Base-by-base conservation (phyloP, 2,888 invertebrate species). In the Dicranocentrus wangi region DNA sequence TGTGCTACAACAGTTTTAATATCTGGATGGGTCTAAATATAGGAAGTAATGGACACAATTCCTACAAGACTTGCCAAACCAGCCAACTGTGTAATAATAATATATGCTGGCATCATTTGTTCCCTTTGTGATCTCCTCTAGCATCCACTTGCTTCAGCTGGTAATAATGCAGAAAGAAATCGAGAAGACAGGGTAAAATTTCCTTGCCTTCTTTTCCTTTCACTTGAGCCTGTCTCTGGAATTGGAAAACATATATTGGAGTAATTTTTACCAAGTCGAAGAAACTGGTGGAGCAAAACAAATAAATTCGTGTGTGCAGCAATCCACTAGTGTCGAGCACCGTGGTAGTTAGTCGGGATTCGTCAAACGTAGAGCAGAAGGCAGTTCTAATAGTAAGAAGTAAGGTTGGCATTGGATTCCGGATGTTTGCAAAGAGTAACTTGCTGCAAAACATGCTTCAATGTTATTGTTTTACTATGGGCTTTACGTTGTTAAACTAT, bases 81-180 rank as follows among this genome's bases (percentile, higher is more conserved):
- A 51, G 43, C 47, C 47, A 42, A 66, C 51, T 66, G 66, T 66
- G 66, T 51, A 66, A 43, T 66, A 66, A 47, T 66, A 25, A 47
- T 66, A 42, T 65, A 47, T 10, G 47, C 2, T 43, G n/a, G 65
- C 43, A 1, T 65, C 39, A 63, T 66, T 66, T 66, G 66, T 66
- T n/a, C 47, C 47, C 47, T 51, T 25, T 66, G 19, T 15, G 17
- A 27, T 27, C 1, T 1, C 25, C 25, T 23, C 21, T 2, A 55
- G 23, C 10, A 55, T 55, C 25, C 55, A 55, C 55, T 55, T 23
- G 21, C 21, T 23, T 8, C 3, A 19, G 23, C 15, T 23, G n/a
- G 58, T 60, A 25, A 60, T 25, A 47, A n/a, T n/a, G 47, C 15
- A 47, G 47, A 47, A 47, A n/a, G n/a, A 47, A n/a, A 15, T 7